Evolutionary conservation across 2,888 invertebrate genomes (phyloP), one percentile per base, ranked within the genome.

Genomic region (Prosopocoilus inquinatus): DNA sequence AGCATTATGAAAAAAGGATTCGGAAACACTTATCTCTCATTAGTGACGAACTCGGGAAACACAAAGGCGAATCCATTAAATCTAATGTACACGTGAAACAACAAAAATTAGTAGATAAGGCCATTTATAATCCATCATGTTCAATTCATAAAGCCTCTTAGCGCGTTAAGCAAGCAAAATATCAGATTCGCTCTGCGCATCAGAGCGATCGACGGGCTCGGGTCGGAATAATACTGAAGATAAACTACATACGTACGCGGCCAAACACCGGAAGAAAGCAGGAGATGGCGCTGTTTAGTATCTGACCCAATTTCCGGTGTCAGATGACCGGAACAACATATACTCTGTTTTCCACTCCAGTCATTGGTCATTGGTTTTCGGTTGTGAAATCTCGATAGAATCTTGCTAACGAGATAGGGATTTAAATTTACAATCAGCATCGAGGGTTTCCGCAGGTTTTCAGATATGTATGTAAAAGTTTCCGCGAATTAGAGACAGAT

Each of bases 241-340:
- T 61, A 62, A 60, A 60, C 57, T 61, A 59, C 60, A 61, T 67
- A 66, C 65, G 64, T 64, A 66, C 64, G 59, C 59, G 65, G 67
- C 61, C 65, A 61, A 62, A 64, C 56, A 61, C 66, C 70, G 71
- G 70, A 69, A 68, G 68, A 64, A 66, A 62, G 60, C 68, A 70
- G 71, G 71, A 71, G 71, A 72, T 72, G 69, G 69, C 64, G 66
- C 68, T 71, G 69, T 72, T 72, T 69, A 69, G 70, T 70, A 71
- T 67, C 70, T 72, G 71, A 72, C 71, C 72, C 72, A 73, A 73
- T 73, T 72, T 73, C 73, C 73, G 71, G 66, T 67, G 65, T 68
- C 66, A 64, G 71, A 70, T 67, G 65, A 64, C 70, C 70, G 70
- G 72, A 71, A 70, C 64, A 62, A 61, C 64, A 61, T 67, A 64